These are phyloP conservation scores for Papilio polyxenes DNA, from an alignment of 1,140 invertebrate species.

Conservation along the genomic window DNA sequence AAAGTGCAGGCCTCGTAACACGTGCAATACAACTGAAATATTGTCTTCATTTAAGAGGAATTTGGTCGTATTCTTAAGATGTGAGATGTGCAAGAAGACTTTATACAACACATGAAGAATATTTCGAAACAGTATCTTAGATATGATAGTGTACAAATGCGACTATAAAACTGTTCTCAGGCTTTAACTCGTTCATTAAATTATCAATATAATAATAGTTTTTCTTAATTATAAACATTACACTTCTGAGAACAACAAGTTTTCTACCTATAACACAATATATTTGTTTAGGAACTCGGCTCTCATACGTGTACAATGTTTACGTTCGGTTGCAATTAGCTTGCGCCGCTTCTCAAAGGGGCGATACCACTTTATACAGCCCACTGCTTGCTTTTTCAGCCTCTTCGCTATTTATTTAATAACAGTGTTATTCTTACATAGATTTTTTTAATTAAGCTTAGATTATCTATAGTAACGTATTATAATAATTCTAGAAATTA, in stretches of 20 bases:
- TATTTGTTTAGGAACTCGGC: neutral
- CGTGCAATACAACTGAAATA: conserved; percentile 26
- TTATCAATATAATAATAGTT: no score
- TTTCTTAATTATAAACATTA: neutral
- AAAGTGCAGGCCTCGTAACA: conserved; percentile 33
- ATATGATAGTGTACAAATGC: no score
- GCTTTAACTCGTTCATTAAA: neutral
- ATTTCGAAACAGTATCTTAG: neutral
- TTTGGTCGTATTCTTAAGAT: conserved; percentile 18
- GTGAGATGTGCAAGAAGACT: neutral
- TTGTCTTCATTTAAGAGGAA: conserved; percentile 27
- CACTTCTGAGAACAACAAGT: neutral
- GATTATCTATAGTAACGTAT: no score
- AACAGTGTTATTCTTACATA: no score
- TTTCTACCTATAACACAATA: neutral
- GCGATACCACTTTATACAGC: neutral
- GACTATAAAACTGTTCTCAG: neutral
- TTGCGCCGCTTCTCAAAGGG: neutral
- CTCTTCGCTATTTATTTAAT: no score
- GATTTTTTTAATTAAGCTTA: no score
- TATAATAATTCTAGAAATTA: no score
- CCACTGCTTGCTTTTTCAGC: no score
- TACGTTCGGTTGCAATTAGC: conserved; percentile 3
- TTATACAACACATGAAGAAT: neutral
- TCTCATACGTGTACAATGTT: neutral